A percentile compares a stretch with the other conserved stretches of the same genome.
phyloP scores from a whole-genome alignment of 1,140 invertebrate species.

The Alviniconcha marisindica region DNA sequence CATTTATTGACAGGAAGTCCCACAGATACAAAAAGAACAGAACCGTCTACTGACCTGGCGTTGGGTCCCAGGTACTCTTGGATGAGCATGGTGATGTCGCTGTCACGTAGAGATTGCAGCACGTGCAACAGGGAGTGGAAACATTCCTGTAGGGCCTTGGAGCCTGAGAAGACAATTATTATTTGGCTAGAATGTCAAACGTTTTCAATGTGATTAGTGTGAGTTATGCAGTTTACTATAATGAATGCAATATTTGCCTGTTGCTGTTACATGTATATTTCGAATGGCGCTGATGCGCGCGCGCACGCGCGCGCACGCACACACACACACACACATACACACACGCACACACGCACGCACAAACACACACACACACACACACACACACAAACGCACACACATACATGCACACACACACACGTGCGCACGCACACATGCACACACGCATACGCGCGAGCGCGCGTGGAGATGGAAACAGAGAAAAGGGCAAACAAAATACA shows the following conservation, averaged over 20 bases:
- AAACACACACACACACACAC: neutral
- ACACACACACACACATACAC: too few species aligned
- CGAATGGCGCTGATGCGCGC: too few species aligned
- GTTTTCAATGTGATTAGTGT: too few species aligned
- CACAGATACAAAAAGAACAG: too few species aligned
- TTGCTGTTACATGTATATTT: too few species aligned
- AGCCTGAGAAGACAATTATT: too few species aligned
- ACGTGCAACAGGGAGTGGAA: neutral
- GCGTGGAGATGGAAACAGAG: neutral
- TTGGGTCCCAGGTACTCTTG: neutral
- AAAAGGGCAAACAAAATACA: neutral
- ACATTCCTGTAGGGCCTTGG: neutral
- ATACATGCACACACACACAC: constrained; percentile 10
- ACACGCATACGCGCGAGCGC: neutral
- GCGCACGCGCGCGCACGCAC: too few species aligned
- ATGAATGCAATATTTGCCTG: too few species aligned
- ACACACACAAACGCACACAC: neutral
- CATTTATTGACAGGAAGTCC: too few species aligned
- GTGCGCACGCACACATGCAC: neutral
- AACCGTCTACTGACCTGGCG: constrained; percentile 5
- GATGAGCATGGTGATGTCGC: neutral
- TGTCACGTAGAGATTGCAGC: neutral
- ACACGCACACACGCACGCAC: too few species aligned
- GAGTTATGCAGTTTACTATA: too few species aligned
- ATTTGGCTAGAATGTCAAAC: too few species aligned